Evolutionary conservation across 2,797 vertebrate species (phyloP), one percentile per base, ranked within the genome.

Genomic region (Premnoplex brunnescens): DNA sequence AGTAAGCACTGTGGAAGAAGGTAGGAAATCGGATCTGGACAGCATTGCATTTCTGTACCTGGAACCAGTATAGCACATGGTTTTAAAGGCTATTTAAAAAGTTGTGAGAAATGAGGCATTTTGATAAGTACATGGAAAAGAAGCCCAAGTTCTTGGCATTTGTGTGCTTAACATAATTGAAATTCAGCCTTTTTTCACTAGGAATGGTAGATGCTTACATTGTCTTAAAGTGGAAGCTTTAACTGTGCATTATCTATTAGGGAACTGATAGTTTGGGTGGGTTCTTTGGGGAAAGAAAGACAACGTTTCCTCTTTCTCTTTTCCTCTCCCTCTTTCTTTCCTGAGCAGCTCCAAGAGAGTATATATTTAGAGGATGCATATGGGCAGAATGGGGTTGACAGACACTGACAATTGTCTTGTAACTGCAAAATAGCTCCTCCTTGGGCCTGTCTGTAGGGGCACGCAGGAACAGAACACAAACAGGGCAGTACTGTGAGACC

Each of bases 1-100:
- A 99, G 99, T 98, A 96, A 99, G 98, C 97, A 98, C 99, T 64
- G 98, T 99, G 91, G 99, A 99, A 86, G 99, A 99, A 98, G 99
- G 99, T 99, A 98, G 98, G 98, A 91, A 89, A 88, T 55, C 2
- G 1, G 49, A 56, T 46, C 62, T 76, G n/a, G 34, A 46, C 56
- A 62, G 28, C 27, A 30, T 13, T 80, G 60, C 7, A 10, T 91
- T 89, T 48, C 39, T 85, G 19, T 84, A 60, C 30, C 52, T 60
- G 27, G 59, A 91, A 67, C 49, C 55, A 88, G 11, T 54, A 36
- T 36, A 88, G 32, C 22, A 44, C 3, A 2, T 41, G 28, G 18
- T n/a, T 90, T 84, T 72, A 68, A 43, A 86, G 20, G 12, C 43
- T 69, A 83, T 59, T 58, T 0, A 22, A 73, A 58, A 62, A 71